These are phyloP conservation scores for Nicator chloris DNA, from an alignment of 2,113 vertebrate genomes.

Conservation along the genomic window DNA sequence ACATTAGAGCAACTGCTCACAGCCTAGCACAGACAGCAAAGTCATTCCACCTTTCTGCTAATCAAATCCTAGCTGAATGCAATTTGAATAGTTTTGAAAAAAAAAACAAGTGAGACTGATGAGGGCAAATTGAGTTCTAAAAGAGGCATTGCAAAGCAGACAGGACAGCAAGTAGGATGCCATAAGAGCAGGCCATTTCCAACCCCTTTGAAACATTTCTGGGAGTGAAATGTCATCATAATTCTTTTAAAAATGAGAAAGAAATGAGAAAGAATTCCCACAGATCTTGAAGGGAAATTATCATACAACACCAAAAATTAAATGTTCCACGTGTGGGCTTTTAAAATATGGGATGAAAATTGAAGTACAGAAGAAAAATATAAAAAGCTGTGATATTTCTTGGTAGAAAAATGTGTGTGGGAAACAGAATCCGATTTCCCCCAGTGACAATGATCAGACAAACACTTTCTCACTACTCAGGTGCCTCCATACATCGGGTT, in stretches of 20 bases:
- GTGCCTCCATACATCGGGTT: not conserved
- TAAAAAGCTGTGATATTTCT: not conserved
- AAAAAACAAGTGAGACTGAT: not conserved
- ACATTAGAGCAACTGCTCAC: not conserved
- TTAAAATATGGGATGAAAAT: not conserved
- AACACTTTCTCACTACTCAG: not conserved
- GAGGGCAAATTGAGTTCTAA: not conserved
- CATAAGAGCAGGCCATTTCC: not conserved
- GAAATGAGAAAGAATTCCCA: not conserved
- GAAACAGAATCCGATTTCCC: not conserved
- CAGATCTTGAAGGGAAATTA: not conserved
- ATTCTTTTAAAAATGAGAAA: not conserved
- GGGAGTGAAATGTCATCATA: not conserved
- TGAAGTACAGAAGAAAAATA: not conserved
- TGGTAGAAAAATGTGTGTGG: not conserved
- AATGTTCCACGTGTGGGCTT: not conserved
- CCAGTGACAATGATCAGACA: not conserved
- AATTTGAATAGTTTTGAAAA: not conserved
- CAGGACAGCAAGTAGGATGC: not conserved
- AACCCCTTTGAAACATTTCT: not conserved
- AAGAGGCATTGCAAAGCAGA: not conserved
- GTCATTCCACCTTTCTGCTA: not conserved
- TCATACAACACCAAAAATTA: not conserved
- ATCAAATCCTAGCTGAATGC: not conserved
- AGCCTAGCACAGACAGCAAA: not conserved